Percentiles rank a stretch among this genome's conserved stretches.
These are phyloP conservation scores for Pollenia labialis DNA, from an alignment of 2,888 invertebrate species.

Conservation along the genomic window DNA sequence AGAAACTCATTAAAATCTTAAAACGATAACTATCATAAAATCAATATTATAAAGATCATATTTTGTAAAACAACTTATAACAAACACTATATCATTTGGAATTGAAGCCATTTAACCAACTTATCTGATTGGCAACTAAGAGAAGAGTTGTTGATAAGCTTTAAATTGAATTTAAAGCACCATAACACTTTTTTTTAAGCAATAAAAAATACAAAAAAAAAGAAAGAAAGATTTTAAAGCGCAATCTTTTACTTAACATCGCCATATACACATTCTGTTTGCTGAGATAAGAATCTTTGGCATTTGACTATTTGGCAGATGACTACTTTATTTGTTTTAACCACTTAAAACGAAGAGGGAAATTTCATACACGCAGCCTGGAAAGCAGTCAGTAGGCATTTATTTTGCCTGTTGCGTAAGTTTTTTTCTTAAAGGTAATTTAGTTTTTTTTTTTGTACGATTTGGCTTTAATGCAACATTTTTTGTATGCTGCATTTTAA, in stretches of 20 bases:
- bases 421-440: conserved; percentile 16
- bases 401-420: conserved; percentile 61
- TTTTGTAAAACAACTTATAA: conserved; percentile 29
- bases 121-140: conserved; percentile 52
- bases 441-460: background rate
- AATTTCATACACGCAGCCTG: conserved; percentile 20
- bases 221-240: conserved; percentile 63
- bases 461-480: conserved; percentile 38
- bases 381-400: conserved; percentile 15
- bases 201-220: conserved; percentile 2
- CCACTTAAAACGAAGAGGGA: conserved; percentile 66
- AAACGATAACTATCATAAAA: conserved; percentile 36
- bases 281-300: conserved; percentile 67
- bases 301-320: conserved; percentile 74
- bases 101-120: background rate
- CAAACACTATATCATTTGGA: conserved; percentile 39
- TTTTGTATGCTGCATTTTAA: conserved; percentile 30
- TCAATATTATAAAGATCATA: conserved; percentile 34
- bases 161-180: conserved; percentile 34
- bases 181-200: conserved; percentile 32
- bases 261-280: conserved; percentile 60
- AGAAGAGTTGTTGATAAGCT: conserved; percentile 39
- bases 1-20: background rate
- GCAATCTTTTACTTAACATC: conserved; percentile 69
- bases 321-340: conserved; percentile 73